Percentiles rank a stretch among this genome's conserved stretches.
phyloP scores from a whole-genome alignment of 2,888 invertebrate species.

The Ypsolopha scabrella region DNA sequence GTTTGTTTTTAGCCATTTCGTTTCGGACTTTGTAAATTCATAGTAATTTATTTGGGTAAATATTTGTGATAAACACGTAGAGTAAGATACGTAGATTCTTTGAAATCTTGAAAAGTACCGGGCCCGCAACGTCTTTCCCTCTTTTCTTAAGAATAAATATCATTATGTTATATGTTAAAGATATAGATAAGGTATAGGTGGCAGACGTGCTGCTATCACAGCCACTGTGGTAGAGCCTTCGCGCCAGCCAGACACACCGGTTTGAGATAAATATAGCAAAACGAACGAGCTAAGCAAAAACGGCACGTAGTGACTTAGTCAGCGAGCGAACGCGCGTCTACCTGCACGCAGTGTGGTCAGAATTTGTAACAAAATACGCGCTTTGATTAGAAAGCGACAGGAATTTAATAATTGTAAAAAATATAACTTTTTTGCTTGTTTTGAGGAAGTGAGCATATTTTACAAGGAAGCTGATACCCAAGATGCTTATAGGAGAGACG shows the following conservation, averaged over 20 bases:
- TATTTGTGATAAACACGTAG: no score
- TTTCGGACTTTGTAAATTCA: no score
- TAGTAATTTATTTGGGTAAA: no score
- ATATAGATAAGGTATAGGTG: no score
- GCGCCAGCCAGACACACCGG: slow-evolving; percentile 17
- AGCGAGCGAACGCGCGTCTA: slow-evolving; percentile 37
- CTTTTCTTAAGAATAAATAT: no score
- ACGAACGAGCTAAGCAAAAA: slow-evolving; percentile 25
- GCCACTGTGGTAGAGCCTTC: background rate
- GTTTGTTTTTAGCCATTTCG: no score
- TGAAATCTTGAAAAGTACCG: no score
- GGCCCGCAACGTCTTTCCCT: no score
- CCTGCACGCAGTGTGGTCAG: slow-evolving; percentile 29
- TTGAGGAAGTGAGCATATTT: slow-evolving; percentile 48
- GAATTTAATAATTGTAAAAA: slow-evolving; percentile 2
- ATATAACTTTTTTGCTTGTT: slow-evolving; percentile 32
- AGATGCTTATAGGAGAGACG: slow-evolving; percentile 51
- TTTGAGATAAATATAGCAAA: slow-evolving; percentile 29
- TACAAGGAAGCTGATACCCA: slow-evolving; percentile 39
- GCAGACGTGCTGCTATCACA: no score
- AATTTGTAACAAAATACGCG: slow-evolving; percentile 26
- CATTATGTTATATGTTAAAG: no score
- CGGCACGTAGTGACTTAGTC: slow-evolving; percentile 32
- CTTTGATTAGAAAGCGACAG: slow-evolving; percentile 41
- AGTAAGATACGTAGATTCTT: no score